These are phyloP conservation scores for Pseudoatta argentina DNA, from an alignment of 1,140 invertebrate species.

Conservation along the genomic window DNA sequence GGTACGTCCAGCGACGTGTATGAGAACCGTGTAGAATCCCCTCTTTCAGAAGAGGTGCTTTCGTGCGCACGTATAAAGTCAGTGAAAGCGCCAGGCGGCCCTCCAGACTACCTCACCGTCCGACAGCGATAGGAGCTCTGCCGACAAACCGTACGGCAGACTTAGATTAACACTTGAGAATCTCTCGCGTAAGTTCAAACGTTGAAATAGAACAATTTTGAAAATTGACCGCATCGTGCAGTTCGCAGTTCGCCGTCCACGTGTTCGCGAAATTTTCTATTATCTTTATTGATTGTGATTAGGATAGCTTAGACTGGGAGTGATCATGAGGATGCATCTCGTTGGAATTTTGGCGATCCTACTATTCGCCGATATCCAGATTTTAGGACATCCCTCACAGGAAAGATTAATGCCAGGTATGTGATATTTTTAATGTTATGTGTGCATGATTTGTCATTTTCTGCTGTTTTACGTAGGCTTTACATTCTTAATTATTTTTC, in stretches of 20 bases:
- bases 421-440: background rate
- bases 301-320: slow-evolving; percentile 57
- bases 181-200: slow-evolving; percentile 32
- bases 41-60: slow-evolving; percentile 84
- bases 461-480: slow-evolving; percentile 25
- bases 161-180: slow-evolving; percentile 41
- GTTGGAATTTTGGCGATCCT: slow-evolving; percentile 73
- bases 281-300: slow-evolving; percentile 57
- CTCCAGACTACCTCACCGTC: slow-evolving; percentile 85
- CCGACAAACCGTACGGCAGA: slow-evolving; percentile 19
- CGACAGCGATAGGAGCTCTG: slow-evolving; percentile 82
- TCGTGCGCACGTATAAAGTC: slow-evolving; percentile 85
- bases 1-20: slow-evolving; percentile 42
- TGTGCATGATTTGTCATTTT: background rate
- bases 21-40: slow-evolving; percentile 67
- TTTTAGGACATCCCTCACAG: slow-evolving; percentile 83
- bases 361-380: slow-evolving; percentile 74
- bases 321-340: slow-evolving; percentile 78
- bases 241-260: background rate
- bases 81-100: slow-evolving; percentile 85
- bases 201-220: background rate
- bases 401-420: slow-evolving; percentile 82
- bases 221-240: slow-evolving; percentile 19
- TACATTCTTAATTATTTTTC: background rate
- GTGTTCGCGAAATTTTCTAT: slow-evolving; percentile 19